Conservation (phyloP, 2,797 vertebrate genomes). For the Ptychobarbus kaznakovi region DNA sequence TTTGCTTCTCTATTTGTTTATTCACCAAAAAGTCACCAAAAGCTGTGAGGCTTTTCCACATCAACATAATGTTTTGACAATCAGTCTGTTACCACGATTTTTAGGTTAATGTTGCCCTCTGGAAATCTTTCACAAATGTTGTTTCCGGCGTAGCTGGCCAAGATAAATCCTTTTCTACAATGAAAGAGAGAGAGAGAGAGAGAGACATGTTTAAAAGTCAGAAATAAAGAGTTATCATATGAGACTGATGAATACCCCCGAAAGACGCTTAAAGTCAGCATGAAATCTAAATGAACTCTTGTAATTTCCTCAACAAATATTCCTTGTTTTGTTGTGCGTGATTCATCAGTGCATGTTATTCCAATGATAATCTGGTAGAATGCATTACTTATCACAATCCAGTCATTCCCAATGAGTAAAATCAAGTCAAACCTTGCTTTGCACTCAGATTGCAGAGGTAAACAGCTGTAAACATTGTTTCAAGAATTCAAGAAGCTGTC, state of each 20-base stretch:
- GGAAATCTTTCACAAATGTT: neutral
- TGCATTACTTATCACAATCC: neutral
- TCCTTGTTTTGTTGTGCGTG: neutral
- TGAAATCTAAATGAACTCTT: neutral
- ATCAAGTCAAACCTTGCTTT: neutral
- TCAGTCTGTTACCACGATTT: neutral
- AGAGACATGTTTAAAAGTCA: constrained; percentile 1
- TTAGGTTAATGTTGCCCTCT: constrained; percentile 36
- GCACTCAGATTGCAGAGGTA: neutral
- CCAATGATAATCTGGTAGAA: neutral
- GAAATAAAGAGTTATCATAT: neutral
- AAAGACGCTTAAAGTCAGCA: neutral
- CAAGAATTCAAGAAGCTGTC: neutral
- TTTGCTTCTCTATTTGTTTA: constrained; percentile 1
- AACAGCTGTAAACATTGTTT: neutral
- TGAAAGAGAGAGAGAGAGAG: no score
- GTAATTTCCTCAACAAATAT: neutral
- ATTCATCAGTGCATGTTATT: neutral
- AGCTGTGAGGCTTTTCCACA: constrained; percentile 19
- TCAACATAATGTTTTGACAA: constrained; percentile 11
- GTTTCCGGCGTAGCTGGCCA: neutral
- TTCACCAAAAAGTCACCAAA: constrained; percentile 11
- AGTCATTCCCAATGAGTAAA: neutral
- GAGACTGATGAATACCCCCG: neutral
- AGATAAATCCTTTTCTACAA: neutral